Conservation (phyloP, 2,888 invertebrate species). For the Eretmocerus hayati region DNA sequence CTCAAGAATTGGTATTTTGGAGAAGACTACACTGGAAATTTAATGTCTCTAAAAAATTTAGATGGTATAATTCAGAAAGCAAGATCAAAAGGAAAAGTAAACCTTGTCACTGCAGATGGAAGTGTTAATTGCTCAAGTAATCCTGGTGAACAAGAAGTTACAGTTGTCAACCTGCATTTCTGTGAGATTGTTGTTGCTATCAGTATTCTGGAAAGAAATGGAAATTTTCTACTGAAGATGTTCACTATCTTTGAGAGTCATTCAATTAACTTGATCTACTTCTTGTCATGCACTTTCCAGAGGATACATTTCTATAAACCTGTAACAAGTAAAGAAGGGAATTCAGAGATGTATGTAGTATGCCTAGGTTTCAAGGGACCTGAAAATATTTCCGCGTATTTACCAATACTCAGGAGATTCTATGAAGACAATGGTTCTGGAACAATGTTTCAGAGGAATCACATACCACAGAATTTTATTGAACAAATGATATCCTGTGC, state of each 20-base stretch:
- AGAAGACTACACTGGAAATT: constrained; percentile 75
- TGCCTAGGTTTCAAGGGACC: constrained; percentile 58
- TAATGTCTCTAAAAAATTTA: constrained; percentile 66
- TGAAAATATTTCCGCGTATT: constrained; percentile 43
- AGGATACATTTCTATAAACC: constrained; percentile 78
- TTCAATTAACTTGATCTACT: constrained; percentile 71
- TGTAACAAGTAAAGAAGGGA: constrained; percentile 87
- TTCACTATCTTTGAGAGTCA: constrained; percentile 84
- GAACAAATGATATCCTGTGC: constrained; percentile 60
- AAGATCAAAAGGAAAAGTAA: constrained; percentile 50
- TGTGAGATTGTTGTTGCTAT: constrained; percentile 78
- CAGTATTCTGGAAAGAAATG: constrained; percentile 60
- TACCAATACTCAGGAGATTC: constrained; percentile 47
- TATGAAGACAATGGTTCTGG: constrained; percentile 47
- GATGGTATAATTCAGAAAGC: constrained; percentile 53
- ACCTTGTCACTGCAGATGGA: constrained; percentile 86
- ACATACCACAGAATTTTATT: constrained; percentile 59
- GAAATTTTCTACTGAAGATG: constrained; percentile 77
- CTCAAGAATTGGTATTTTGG: constrained; percentile 82
- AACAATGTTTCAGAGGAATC: constrained; percentile 55
- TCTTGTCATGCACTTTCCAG: constrained; percentile 69
- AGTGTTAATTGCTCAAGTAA: constrained; percentile 80
- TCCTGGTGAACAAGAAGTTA: constrained; percentile 80
- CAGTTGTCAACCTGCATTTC: constrained; percentile 71
- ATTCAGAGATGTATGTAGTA: constrained; percentile 87